Base-by-base conservation (phyloP, 2,888 invertebrate species). In the Rhagonycha fulva region DNA sequence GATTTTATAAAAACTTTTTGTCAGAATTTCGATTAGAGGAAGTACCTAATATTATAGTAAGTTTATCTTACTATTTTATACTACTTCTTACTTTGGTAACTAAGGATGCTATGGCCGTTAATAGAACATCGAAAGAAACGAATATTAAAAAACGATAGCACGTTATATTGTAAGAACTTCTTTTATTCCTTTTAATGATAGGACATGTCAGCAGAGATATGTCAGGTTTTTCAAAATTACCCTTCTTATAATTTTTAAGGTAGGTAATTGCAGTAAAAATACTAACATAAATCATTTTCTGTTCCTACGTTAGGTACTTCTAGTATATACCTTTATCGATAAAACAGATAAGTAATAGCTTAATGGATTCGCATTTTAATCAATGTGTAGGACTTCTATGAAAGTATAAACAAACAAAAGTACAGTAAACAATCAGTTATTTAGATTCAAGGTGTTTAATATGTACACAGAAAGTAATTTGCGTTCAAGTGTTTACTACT, bases 401-500 rank as follows among this genome's bases (percentile, higher is more conserved):
- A 47, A 32, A 62, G 26, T 61, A 61, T 62, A 72, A 68, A 68
- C 23, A 72, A 67, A 60, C 60, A 67, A 68, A 10, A 72, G 26
- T 30, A 28, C 12, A 2, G 66, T 47, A 47, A 71, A 71, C 71
- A 71, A 26, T 5, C 9, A 47, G n/a, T 47, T 47, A n/a, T 47
- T 47, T 47, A n/a, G 47, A 47, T 47, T 47, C 47, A 47, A 47
- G 47, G 47, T 47, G 47, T n/a, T 47, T n/a, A 47, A 32, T 47
- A 14, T 28, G 24, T 24, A 63, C 66, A 47, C 28, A n/a, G 9
- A 9, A 24, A 23, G n/a, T 32, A 19, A 14, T 14, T 66, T 14
- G 14, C 30, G 14, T 32, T 66, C 47, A 32, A 71, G 14, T 66
- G 26, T 47, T 71, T 32, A 66, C 47, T 32, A 66, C 47, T 14